Evolutionary conservation across 2,888 invertebrate genomes (phyloP).

Genomic region (Luffia ferchaultella): DNA sequence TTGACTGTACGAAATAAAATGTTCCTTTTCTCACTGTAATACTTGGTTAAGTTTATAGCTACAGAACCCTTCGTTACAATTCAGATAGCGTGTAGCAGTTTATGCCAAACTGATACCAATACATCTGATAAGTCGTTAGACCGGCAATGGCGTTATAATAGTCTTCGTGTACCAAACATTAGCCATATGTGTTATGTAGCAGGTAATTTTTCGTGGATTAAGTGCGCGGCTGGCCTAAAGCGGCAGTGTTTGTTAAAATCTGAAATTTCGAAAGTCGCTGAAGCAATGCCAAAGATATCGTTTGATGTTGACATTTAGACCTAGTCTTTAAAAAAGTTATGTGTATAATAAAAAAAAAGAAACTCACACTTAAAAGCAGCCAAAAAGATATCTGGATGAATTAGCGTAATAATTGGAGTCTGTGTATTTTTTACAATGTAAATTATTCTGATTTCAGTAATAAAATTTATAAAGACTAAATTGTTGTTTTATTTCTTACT

Average conservation of each 20-base stretch:
- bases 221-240: too few relatives aligned
- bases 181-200: too few relatives aligned
- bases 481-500: too few relatives aligned
- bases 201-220: too few relatives aligned
- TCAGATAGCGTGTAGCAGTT: too few relatives aligned
- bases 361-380: constrained; percentile 20
- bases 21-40: too few relatives aligned
- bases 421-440: constrained; percentile 68
- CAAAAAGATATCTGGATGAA: constrained; percentile 40
- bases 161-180: background rate
- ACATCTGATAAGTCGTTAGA: too few relatives aligned
- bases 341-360: background rate
- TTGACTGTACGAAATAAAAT: too few relatives aligned
- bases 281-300: constrained; percentile 15
- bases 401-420: constrained; percentile 47
- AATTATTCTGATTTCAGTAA: constrained; percentile 65
- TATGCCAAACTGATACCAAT: too few relatives aligned
- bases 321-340: background rate
- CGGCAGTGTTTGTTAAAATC: background rate
- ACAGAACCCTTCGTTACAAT: too few relatives aligned
- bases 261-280: constrained; percentile 8
- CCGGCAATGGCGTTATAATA: background rate
- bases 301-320: background rate
- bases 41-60: too few relatives aligned
- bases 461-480: constrained; percentile 32